These are phyloP conservation scores for Beroe forskalii DNA, from an alignment of 37 sponge, comb jelly and placozoan genomes.

Conservation along the genomic window DNA sequence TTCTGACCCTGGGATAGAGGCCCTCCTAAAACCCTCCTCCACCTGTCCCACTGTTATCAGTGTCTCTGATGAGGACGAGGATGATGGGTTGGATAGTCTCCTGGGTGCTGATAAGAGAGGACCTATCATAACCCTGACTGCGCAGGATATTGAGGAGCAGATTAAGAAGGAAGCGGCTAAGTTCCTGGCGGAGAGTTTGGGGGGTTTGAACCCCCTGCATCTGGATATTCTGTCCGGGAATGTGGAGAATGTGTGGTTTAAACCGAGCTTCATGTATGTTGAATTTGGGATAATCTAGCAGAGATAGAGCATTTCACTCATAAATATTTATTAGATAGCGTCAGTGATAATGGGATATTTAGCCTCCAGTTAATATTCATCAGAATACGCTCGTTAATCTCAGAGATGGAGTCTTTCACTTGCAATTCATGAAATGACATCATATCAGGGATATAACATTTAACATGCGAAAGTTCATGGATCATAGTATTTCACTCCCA, in stretches of 20 bases:
- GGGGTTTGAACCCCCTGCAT: not conserved
- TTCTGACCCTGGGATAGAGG: not conserved
- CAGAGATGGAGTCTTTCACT: no score
- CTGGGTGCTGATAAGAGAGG: no score
- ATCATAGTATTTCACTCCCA: no score
- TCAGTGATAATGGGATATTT: no score
- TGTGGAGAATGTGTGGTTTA: conserved; percentile 50
- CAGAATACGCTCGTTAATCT: no score
- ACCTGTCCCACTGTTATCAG: not conserved
- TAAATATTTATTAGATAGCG: no score
- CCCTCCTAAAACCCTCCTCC: not conserved
- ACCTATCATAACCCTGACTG: not conserved
- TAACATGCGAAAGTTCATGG: no score
- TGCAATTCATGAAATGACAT: no score
- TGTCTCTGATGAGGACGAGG: not conserved
- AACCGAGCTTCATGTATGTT: conserved; percentile 39
- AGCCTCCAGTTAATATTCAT: no score
- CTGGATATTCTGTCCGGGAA: not conserved
- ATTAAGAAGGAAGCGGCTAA: conserved; percentile 53
- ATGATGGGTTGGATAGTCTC: not conserved
- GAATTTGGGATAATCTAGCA: not conserved
- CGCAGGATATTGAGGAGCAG: not conserved
- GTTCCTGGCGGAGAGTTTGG: conserved; percentile 55
- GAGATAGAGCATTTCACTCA: no score
- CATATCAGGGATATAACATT: no score